Evolutionary conservation across 2,113 vertebrate species (phyloP).

Genomic region (Serinus canaria): DNA sequence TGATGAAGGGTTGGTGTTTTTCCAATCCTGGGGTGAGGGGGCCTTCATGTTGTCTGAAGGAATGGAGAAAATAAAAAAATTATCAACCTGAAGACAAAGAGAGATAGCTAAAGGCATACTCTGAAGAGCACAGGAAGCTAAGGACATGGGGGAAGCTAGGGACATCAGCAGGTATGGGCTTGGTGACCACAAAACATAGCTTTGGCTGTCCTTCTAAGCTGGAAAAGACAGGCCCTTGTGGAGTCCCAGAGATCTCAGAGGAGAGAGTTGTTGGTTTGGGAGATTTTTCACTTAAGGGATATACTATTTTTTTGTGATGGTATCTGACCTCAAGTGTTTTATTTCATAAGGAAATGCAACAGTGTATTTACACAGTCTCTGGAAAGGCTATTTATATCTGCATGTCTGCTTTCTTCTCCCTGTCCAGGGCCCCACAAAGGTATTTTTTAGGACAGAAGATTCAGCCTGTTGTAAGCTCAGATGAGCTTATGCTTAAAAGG

Average conservation of each 20-base stretch:
- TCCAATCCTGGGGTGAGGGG: background rate
- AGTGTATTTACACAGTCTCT: background rate
- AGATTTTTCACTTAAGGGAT: background rate
- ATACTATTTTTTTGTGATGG: background rate
- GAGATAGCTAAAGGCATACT: background rate
- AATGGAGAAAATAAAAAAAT: background rate
- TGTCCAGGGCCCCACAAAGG: background rate
- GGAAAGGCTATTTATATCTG: background rate
- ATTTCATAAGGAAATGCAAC: background rate
- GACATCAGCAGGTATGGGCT: background rate
- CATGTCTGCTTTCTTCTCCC: background rate
- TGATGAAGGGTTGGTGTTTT: accelerated
- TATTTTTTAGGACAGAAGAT: background rate
- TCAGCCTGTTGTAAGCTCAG: background rate
- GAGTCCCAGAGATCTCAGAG: background rate
- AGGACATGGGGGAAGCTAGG: background rate
- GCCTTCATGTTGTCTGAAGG: background rate
- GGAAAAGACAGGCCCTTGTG: background rate
- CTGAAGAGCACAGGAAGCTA: background rate
- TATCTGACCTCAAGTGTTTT: background rate
- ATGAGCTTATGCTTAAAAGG: background rate
- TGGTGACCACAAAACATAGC: background rate
- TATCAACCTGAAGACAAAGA: background rate
- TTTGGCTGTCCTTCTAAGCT: background rate
- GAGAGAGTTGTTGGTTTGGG: background rate